phyloP scores from a whole-genome alignment of 2,888 invertebrate species.

The Desoria tigrina region DNA sequence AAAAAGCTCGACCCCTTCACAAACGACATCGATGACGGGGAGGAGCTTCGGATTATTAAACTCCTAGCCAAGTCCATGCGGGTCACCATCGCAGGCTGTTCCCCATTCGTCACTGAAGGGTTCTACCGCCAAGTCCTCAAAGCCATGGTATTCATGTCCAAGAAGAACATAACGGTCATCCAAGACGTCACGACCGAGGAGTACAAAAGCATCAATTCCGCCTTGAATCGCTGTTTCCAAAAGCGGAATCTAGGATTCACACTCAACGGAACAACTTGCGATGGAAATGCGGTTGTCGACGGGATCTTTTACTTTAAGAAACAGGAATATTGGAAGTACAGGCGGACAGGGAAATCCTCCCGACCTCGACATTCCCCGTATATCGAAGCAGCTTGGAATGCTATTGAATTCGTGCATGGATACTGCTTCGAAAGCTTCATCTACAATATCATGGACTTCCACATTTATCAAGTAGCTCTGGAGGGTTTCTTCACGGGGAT shows the following conservation, averaged over 20 bases:
- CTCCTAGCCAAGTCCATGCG: slow-evolving; percentile 32
- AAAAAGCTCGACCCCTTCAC: not conserved
- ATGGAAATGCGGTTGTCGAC: not conserved
- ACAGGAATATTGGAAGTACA: slow-evolving; percentile 6
- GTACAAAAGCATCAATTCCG: slow-evolving; percentile 13
- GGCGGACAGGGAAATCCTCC: slow-evolving; percentile 25
- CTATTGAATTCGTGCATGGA: slow-evolving; percentile 42
- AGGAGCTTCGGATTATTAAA: slow-evolving; percentile 11
- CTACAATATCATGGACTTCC: slow-evolving; percentile 28
- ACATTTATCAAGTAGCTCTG: slow-evolving; percentile 28
- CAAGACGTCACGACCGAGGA: not conserved
- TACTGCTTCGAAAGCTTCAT: slow-evolving; percentile 36
- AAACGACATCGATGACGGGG: slow-evolving; percentile 8
- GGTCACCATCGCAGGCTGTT: slow-evolving; percentile 23
- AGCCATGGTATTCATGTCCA: slow-evolving; percentile 18
- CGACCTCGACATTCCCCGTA: slow-evolving; percentile 42
- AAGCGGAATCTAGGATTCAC: slow-evolving; percentile 6
- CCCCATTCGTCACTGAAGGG: slow-evolving; percentile 19
- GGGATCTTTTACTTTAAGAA: slow-evolving; percentile 8
- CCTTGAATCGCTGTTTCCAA: slow-evolving; percentile 18
- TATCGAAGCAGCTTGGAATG: slow-evolving; percentile 47
- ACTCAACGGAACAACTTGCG: slow-evolving; percentile 21
- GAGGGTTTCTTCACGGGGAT: slow-evolving; percentile 28
- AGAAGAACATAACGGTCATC: slow-evolving; percentile 3
- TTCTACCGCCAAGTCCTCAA: slow-evolving; percentile 32